Base-by-base conservation (phyloP, 1,140 invertebrate species). In the Halictus rubicundus region DNA sequence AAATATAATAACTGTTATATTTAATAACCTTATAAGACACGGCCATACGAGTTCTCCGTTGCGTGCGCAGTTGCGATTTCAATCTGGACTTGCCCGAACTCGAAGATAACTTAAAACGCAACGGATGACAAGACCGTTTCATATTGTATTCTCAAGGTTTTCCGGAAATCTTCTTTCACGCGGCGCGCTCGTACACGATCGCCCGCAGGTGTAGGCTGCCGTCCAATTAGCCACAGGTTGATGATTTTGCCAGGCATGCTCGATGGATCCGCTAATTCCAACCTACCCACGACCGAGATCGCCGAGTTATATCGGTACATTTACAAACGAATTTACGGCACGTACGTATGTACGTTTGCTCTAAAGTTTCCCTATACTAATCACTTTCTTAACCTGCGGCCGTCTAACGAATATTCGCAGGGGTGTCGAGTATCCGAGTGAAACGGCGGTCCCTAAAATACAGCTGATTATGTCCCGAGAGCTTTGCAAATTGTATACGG, bases 181-280 rank as follows among this genome's bases (percentile, higher is more conserved):
- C 19, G 71, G 10, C 32, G 76, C 77, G 68, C 59, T 79, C 68
- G 74, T 73, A 52, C 64, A 52, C 52, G 25, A 65, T 57, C 27
- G 81, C 77, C 65, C 39, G 66, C 78, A 71, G 81, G 69, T 80
- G 71, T 82, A 78, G 70, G 57, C 65, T 80, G 57, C 72, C 42
- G 16, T 80, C 78, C 78, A 80, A 80, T 80, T 80, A 80, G 78
- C 78, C 39, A 68, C 72, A 80, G 78, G 71, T 75, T 75, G 71
- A 75, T 80, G 71, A 75, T 80, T 80, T 75, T 54, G 42, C 78
- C 64, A 60, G 54, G 70, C 72, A 68, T 72, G 72, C 63, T 75
- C 72, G 66, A 74, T 79, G 57, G 54, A 78, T 69, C 60, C 71
- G 80, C 59, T 66, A 63, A 66, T 79, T 79, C 77, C 39, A 79